Base-by-base conservation (phyloP, 2,888 invertebrate genomes). In the Phaonia tiefii region DNA sequence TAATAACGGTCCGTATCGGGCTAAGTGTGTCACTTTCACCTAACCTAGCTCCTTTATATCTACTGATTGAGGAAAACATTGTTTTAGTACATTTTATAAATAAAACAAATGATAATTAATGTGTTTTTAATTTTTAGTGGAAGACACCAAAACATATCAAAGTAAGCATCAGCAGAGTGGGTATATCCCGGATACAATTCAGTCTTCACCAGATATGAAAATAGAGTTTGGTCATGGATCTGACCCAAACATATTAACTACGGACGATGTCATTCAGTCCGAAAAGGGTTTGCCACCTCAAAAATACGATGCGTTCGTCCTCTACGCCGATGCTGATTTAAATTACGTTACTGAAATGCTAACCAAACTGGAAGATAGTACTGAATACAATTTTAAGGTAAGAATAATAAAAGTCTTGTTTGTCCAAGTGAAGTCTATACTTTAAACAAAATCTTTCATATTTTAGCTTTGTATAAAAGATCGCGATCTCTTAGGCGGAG, bases 261-360 rank as follows among this genome's bases (percentile, higher is more conserved):
- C 88, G 17, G 94, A 94, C 76, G 95, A 95, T 86, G 89, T 92
- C 11, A 89, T 89, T 25, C 90, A 92, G 58, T 84, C 90, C 10
- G 88, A 89, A 10, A 87, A 89, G 85, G 92, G 93, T 5, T 88
- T 90, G 80, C 91, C 86, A 86, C 92, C 93, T 8, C 94, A 95
- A 86, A 91, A 90, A 44, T 97, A 96, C 85, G 95, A 97, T 90
- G 97, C 96, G 0, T 96, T 95, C 87, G 93, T 97, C 10, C 88
- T 97, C 31, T 96, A 93, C 85, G 95, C 95, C 0, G 94, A 94
- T 54, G 94, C 94, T 79, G 97, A 97, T 87, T 91, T 92, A 13
- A 92, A 92, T 2, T 96, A 96, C 90, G 96, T 95, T 0, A 92
- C 92, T 0, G 91, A 94, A 84, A 91, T 96, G 77, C 91, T 95